phyloP scores from a whole-genome alignment of 2,797 vertebrate genomes.

The Muscicapa comitata region DNA sequence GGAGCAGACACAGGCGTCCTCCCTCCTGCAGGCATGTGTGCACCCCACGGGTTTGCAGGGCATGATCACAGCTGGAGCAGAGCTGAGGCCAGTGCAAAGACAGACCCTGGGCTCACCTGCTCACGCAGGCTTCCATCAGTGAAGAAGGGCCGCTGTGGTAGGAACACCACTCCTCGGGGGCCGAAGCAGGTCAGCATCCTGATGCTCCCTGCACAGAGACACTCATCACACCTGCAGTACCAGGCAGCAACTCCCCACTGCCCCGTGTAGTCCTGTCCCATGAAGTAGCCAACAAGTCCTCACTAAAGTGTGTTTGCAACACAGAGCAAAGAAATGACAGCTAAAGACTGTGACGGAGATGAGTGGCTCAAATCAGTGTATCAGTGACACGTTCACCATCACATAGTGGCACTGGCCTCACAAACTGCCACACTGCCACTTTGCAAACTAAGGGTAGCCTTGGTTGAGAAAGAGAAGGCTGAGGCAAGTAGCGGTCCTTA shows the following conservation, averaged over 20 bases:
- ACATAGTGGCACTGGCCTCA: background rate
- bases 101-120: conserved; percentile 79
- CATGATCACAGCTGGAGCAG: background rate
- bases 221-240: background rate
- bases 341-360: background rate
- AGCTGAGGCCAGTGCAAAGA: background rate
- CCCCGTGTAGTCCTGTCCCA: background rate
- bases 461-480: background rate
- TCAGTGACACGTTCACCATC: background rate
- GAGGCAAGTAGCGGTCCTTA: conserved; percentile 46
- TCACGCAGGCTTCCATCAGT: conserved; percentile 94
- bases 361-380: background rate
- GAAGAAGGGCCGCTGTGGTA: conserved; percentile 93
- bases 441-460: background rate
- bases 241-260: background rate
- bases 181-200: conserved; percentile 89
- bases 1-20: background rate
- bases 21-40: background rate
- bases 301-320: background rate
- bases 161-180: conserved; percentile 90
- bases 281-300: background rate
- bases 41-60: background rate
- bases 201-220: conserved; percentile 80
- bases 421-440: background rate
- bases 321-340: background rate